Evolutionary conservation across 2,797 vertebrate genomes (phyloP).

Genomic region (Ibycter americanus): DNA sequence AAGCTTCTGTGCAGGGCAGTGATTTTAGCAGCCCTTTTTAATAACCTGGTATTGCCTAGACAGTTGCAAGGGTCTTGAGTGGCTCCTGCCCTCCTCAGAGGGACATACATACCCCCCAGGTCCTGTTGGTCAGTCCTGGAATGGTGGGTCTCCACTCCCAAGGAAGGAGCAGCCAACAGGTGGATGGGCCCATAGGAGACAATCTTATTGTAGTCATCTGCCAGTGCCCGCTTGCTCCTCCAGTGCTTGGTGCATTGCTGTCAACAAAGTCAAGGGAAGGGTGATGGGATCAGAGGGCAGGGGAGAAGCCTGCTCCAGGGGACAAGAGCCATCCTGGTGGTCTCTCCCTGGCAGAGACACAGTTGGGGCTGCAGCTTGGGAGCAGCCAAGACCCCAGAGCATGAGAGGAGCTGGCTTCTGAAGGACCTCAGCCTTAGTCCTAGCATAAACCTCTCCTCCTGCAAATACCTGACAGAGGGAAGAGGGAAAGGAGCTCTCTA

Average conservation of each 20-base stretch:
- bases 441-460: neutral
- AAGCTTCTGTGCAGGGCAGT: neutral
- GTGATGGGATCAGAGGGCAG: neutral
- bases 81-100: neutral
- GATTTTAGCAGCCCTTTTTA: neutral
- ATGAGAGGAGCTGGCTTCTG: neutral
- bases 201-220: conserved; percentile 46
- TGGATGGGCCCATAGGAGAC: conserved; percentile 70
- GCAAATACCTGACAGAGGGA: neutral
- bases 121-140: neutral
- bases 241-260: conserved; percentile 43
- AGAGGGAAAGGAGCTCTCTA: neutral
- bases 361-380: neutral
- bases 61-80: neutral
- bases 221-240: neutral
- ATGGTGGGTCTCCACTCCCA: neutral
- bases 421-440: neutral
- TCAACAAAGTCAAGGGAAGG: neutral
- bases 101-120: neutral
- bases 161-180: neutral
- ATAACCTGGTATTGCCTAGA: neutral
- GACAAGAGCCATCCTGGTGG: neutral
- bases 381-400: neutral
- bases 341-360: neutral
- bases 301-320: accelerated